Evolutionary conservation across 2,113 vertebrate genomes (phyloP).

Genomic region (human (Homo sapiens)): GRCh38 chr5:114727501-114728000

Average conservation of each 20-base stretch:
- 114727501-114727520: slow-evolving; percentile 62
- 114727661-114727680: slow-evolving; percentile 40
- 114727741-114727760: slow-evolving; percentile 73
- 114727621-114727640: slow-evolving; percentile 70
- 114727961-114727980: slow-evolving; percentile 56
- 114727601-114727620: slow-evolving; percentile 67
- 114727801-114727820: slow-evolving; percentile 60
- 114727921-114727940: slow-evolving; percentile 11
- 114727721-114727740: slow-evolving; percentile 68
- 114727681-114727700: slow-evolving; percentile 28
- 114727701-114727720: slow-evolving; percentile 63
- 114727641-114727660: slow-evolving; percentile 71
- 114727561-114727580: slow-evolving; percentile 57
- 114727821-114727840: slow-evolving; percentile 47
- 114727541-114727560: slow-evolving; percentile 56
- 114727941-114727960: slow-evolving; percentile 31
- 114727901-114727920: slow-evolving; percentile 8
- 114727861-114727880: slow-evolving; percentile 69
- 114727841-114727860: slow-evolving; percentile 75
- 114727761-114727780: slow-evolving; percentile 63
- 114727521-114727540: slow-evolving; percentile 52
- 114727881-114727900: slow-evolving; percentile 54
- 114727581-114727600: slow-evolving; percentile 68
- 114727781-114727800: slow-evolving; percentile 64
- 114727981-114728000: slow-evolving; percentile 53